A percentile compares a stretch with the other conserved stretches of the same genome.
phyloP scores from a whole-genome alignment of 2,797 vertebrate species.

The Sebastes goodei region DNA sequence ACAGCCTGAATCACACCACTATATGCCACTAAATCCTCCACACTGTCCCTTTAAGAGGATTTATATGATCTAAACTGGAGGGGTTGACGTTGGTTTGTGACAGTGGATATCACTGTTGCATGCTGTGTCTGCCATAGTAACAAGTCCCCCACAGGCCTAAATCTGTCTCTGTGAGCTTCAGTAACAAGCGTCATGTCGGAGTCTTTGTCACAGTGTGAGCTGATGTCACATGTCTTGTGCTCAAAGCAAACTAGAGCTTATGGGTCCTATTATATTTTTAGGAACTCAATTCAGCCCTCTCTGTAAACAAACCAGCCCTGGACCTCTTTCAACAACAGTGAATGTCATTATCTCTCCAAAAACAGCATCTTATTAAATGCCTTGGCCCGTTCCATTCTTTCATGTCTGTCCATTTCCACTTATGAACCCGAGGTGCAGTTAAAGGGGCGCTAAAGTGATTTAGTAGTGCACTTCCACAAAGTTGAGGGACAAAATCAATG shows the following conservation, averaged over 20 bases:
- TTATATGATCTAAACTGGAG: background rate
- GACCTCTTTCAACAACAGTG: background rate
- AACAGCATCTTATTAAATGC: background rate
- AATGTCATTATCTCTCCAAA: background rate
- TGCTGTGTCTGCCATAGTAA: constrained; percentile 32
- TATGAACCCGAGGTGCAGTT: background rate
- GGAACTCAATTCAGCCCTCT: background rate
- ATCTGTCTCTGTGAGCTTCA: constrained; percentile 40
- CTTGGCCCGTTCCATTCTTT: background rate
- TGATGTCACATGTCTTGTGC: constrained; percentile 9
- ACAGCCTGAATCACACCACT: no score
- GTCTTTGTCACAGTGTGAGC: constrained; percentile 16
- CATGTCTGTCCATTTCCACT: background rate
- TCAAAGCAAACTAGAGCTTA: background rate
- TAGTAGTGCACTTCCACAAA: no score
- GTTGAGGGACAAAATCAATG: background rate
- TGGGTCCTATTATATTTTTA: background rate
- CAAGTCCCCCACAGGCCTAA: constrained; percentile 28
- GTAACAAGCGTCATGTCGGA: constrained; percentile 26
- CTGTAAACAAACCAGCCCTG: background rate
- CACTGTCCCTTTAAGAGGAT: background rate
- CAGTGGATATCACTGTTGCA: constrained; percentile 13
- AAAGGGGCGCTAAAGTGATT: background rate
- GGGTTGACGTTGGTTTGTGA: constrained; percentile 9
- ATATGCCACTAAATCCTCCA: background rate